Base-by-base conservation (phyloP, 2,888 invertebrate species). In the Drosophila kanekoi region DNA sequence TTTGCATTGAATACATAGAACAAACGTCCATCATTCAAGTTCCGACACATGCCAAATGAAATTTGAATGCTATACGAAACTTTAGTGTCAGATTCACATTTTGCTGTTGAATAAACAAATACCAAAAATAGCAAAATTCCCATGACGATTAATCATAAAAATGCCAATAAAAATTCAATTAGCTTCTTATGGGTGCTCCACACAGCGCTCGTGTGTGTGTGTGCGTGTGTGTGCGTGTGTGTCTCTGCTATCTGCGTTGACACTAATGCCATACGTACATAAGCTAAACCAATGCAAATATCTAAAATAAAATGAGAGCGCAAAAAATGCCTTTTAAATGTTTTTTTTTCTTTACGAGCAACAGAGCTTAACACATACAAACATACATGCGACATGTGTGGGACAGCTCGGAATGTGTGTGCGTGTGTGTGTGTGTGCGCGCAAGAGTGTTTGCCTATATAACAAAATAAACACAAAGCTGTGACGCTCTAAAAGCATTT, bases 121-220 rank as follows among this genome's bases (percentile, higher is more conserved):
- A 48, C 41, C 48, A 66, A 49, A 69, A 72, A 75, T 72, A 60
- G 60, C 20, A 56, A 59, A 49, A 72, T 77, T 84, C 77, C 83
- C 84, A 86, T 79, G 82, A 76, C 85, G 83, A 87, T 87, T 83
- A 87, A 80, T 87, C 86, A 87, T 81, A 80, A 83, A 83, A 83
- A 71, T 67, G 53, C 65, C 73, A 87, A 87, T 85, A 81, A 81
- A 87, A 85, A 80, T 80, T 81, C 78, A 87, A 87, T 81, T 83
- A 85, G 78, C 62, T 68, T 81, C 62, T 61, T 67, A 60, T 49
- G 56, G 63, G 63, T 28, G 8, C 40, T 40, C 64, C 48, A 14
- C 41, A 18, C 37, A 32, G 40, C 51, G 47, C 41, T 54, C 13
- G 35, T 16, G 23, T 5, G 1, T 13, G 13, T 28, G n/a, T 11